Evolutionary conservation across 2,888 invertebrate genomes (phyloP).

Genomic region (Ectropis crepuscularia): DNA sequence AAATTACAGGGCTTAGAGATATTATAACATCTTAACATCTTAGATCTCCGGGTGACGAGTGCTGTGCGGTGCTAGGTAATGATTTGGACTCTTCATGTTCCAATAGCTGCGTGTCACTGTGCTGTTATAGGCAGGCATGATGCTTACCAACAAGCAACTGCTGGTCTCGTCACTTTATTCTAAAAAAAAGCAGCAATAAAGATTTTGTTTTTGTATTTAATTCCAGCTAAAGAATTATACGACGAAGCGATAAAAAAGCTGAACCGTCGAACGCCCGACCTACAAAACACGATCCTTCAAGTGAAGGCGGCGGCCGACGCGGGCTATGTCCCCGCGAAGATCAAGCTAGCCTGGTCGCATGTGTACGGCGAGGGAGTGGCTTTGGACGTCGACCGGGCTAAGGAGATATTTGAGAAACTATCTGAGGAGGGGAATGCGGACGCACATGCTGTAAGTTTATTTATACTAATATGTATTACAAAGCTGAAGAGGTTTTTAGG

Average conservation of each 20-base stretch:
- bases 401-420: conserved; percentile 90
- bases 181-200: background rate
- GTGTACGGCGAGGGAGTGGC: conserved; percentile 92
- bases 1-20: no score
- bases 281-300: conserved; percentile 89
- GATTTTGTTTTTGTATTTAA: conserved; percentile 25
- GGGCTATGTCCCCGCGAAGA: conserved; percentile 92
- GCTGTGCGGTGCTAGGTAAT: no score
- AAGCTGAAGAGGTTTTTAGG: no score
- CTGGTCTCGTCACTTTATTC: no score
- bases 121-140: no score
- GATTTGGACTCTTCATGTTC: no score
- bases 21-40: no score
- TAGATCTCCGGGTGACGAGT: no score
- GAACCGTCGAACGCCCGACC: conserved; percentile 90
- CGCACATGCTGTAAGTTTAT: conserved; percentile 91
- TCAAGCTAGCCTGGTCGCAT: conserved; percentile 94
- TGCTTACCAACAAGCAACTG: no score
- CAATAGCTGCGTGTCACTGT: no score
- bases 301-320: conserved; percentile 91
- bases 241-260: conserved; percentile 89
- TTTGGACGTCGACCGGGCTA: conserved; percentile 91
- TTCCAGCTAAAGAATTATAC: conserved; percentile 89
- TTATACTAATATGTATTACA: no score
- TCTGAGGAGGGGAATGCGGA: conserved; percentile 92